Evolutionary conservation across 2,888 invertebrate genomes (phyloP), one percentile per base, ranked within the genome.

Genomic region (Anticlea derivata): DNA sequence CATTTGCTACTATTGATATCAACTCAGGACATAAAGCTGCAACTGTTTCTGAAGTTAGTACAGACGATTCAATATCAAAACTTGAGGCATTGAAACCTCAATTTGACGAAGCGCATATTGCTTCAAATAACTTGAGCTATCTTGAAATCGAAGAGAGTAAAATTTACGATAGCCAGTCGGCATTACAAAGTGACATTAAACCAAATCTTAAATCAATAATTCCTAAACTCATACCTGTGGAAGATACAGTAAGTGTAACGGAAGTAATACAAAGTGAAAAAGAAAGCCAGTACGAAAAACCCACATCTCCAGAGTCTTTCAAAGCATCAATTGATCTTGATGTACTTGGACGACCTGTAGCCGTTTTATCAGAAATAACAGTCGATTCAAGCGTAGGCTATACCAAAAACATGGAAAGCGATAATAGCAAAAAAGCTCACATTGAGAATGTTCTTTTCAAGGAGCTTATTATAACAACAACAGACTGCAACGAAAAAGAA

Each of bases 401-500:
- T 30, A 66, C 76, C 0, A 61, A 77, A 26, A 35, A 22, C 11
- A 5, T 29, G 24, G 17, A 7, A 37, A 43, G 1, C 20, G 34
- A 48, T 10, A 24, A 50, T 10, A 37, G 10, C n/a, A 86, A 80
- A 55, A 84, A 77, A 39, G 94, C 94, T 1, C 78, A 70, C n/a
- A 48, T 92, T 20, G 86, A 89, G 50, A 92, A 92, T 60, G 80
- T 92, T 35, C 83, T 91, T 27, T 75, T 91, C 47, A 92, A 92
- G 69, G 91, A 93, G 66, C 55, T 94, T 22, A 69, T 92, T 17
- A 82, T 91, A 30, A 90, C 86, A 33, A 92, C 93, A 65, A 86
- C 92, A 8, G 80, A 91, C 55, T 72, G 72, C 17, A 92, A 87
- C 54, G 94, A 95, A 83, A 89, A 86, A 55, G 94, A 94, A 86